These are phyloP conservation scores for Cerastoderma edule DNA, from an alignment of 2,888 invertebrate genomes.

Conservation along the genomic window DNA sequence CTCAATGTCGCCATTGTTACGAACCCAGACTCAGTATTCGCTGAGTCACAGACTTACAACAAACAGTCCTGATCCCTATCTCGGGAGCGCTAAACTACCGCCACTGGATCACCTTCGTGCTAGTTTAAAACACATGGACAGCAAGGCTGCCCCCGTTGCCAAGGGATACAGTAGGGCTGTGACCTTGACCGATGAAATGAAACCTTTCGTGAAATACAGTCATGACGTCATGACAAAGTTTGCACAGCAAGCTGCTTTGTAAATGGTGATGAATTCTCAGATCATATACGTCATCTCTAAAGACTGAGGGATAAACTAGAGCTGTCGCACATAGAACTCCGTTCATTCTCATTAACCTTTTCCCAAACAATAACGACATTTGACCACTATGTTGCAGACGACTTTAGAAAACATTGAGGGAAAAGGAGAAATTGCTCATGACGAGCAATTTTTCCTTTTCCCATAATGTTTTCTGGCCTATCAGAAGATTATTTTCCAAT, in stretches of 20 bases:
- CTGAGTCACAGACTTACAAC: constrained; percentile 73
- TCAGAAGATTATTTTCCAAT: no score
- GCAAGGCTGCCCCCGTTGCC: constrained; percentile 31
- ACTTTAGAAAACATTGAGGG: no score
- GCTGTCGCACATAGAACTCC: no score
- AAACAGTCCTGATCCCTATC: constrained; percentile 75
- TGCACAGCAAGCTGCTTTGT: constrained; percentile 46
- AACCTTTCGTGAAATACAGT: constrained; percentile 77
- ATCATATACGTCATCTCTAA: no score
- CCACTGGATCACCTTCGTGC: constrained; percentile 76
- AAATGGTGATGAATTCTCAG: constrained; percentile 25
- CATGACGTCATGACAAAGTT: constrained; percentile 71
- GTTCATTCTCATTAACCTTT: neutral
- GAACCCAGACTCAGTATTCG: constrained; percentile 77
- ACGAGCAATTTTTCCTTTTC: no score
- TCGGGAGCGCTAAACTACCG: constrained; percentile 69
- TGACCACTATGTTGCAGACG: no score
- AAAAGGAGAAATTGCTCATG: no score
- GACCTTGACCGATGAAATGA: constrained; percentile 68
- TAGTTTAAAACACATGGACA: constrained; percentile 72
- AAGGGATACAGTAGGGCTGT: constrained; percentile 56
- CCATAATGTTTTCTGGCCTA: no score
- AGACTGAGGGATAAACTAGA: no score
- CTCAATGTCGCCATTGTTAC: constrained; percentile 72
- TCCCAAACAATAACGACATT: no score